A percentile compares a stretch with the other conserved stretches of the same genome.
Conservation (phyloP, 2,888 invertebrate genomes). For the Lordiphosa andalusiaca region DNA sequence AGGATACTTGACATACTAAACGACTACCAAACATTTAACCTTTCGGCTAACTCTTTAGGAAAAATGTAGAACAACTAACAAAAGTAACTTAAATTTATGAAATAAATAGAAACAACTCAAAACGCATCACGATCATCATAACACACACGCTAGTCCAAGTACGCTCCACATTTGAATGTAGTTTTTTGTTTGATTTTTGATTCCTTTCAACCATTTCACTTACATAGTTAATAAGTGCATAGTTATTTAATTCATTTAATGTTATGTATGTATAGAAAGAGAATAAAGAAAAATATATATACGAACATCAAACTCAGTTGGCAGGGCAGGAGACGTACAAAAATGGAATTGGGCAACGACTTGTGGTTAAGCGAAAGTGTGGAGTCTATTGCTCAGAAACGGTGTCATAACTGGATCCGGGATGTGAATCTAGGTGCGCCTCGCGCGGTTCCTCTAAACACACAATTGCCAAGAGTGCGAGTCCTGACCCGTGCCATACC, state of each 20-base stretch:
- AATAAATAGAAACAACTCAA: constrained; percentile 26
- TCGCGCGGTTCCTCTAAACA: not conserved
- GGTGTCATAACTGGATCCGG: not conserved
- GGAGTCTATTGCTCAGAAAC: not conserved
- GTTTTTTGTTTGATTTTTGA: constrained; percentile 28
- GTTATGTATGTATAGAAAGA: constrained; percentile 56
- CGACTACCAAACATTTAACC: constrained; percentile 27
- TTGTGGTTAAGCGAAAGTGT: constrained; percentile 19
- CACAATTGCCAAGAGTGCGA: not conserved
- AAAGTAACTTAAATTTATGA: constrained; percentile 10
- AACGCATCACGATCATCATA: constrained; percentile 13
- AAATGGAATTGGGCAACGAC: constrained; percentile 16
- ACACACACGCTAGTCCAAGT: constrained; percentile 36
- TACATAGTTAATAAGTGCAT: constrained; percentile 45
- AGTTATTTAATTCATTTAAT: constrained; percentile 60
- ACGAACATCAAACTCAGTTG: constrained; percentile 10
- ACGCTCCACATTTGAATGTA: constrained; percentile 9
- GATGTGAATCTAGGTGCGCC: not conserved
- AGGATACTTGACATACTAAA: constrained; percentile 28
- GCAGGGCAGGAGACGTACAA: not conserved
- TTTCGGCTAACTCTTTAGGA: constrained; percentile 50
- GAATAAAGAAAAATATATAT: constrained; percentile 53
- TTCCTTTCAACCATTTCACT: constrained; percentile 41
- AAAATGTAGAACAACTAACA: constrained; percentile 45
- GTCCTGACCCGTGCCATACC: too few species aligned